A percentile compares a stretch with the other conserved stretches of the same genome.
phyloP scores from a whole-genome alignment of 35 echinoderm and acorn worm species.

The Ophiothrix spiculata region DNA sequence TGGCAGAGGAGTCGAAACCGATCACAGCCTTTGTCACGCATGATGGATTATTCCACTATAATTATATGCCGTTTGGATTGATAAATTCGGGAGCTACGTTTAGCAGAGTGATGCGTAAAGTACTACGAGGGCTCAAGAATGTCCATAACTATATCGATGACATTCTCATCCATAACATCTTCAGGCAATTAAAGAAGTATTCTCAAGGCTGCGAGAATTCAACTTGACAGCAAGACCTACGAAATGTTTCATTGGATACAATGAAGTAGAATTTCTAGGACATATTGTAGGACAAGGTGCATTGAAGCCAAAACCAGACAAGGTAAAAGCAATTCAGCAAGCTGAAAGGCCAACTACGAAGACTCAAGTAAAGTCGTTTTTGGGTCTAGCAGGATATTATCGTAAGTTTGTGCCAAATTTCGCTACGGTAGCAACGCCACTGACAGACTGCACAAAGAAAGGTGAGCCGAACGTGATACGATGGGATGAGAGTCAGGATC shows the following conservation, averaged over 20 bases:
- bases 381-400: slow-evolving; percentile 33
- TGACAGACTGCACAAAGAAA: slow-evolving; percentile 60
- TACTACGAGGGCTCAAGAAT: background rate
- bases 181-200: background rate
- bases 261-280: slow-evolving; percentile 51
- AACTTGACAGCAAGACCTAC: slow-evolving; percentile 49
- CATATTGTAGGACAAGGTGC: slow-evolving; percentile 50
- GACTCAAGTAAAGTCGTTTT: slow-evolving; percentile 41
- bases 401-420: slow-evolving; percentile 73
- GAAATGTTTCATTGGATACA: slow-evolving; percentile 53
- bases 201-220: background rate
- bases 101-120: slow-evolving; percentile 27
- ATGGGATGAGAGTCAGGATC: background rate
- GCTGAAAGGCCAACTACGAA: slow-evolving; percentile 39
- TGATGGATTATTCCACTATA: slow-evolving; percentile 34
- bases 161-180: slow-evolving; percentile 59
- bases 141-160: slow-evolving; percentile 39
- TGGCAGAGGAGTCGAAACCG: slow-evolving; percentile 19
- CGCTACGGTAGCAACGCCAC: slow-evolving; percentile 44
- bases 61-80: slow-evolving; percentile 34
- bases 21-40: slow-evolving; percentile 41
- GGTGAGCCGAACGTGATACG: slow-evolving; percentile 22
- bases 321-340: slow-evolving; percentile 22
- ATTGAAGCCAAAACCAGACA: slow-evolving; percentile 22
- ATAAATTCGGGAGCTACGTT: slow-evolving; percentile 35